phyloP scores from a whole-genome alignment of 2,797 vertebrate species.

The Scleropages formosus region DNA sequence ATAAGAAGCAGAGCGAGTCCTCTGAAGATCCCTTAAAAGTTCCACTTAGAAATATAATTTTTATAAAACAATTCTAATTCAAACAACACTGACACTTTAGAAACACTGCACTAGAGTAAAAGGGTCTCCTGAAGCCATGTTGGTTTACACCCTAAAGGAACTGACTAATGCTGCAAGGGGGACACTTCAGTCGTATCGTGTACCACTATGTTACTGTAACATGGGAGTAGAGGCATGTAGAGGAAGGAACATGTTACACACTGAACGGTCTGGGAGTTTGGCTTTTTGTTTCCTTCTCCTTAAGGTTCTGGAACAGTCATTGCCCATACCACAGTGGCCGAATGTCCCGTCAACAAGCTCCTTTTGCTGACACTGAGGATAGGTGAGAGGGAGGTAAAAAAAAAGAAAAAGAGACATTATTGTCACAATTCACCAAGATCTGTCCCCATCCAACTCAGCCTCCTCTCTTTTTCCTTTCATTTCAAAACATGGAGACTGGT shows the following conservation, averaged over 20 bases:
- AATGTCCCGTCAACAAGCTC: slow-evolving; percentile 45
- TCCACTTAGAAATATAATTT: slow-evolving; percentile 42
- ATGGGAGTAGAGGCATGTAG: slow-evolving; percentile 45
- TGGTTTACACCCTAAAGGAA: slow-evolving; percentile 55
- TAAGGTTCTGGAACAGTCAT: slow-evolving; percentile 51
- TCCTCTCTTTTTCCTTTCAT: background rate
- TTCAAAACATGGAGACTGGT: background rate
- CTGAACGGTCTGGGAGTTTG: slow-evolving; percentile 44
- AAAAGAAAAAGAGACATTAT: background rate
- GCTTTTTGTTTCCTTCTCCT: slow-evolving; percentile 50
- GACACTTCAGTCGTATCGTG: slow-evolving; percentile 22
- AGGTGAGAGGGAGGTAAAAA: background rate
- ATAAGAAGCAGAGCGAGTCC: slow-evolving; percentile 49
- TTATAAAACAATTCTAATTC: slow-evolving; percentile 57
- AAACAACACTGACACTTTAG: slow-evolving; percentile 63
- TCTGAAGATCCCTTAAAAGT: slow-evolving; percentile 50
- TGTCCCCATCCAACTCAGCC: background rate
- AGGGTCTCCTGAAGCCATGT: slow-evolving; percentile 61
- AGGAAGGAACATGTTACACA: slow-evolving; percentile 40
- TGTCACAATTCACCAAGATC: background rate
- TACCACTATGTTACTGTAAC: slow-evolving; percentile 45
- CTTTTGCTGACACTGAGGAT: slow-evolving; percentile 45
- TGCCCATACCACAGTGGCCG: slow-evolving; percentile 46
- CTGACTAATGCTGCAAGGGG: slow-evolving; percentile 26
- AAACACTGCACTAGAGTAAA: slow-evolving; percentile 73